Conservation (phyloP, 2,113 vertebrate genomes). For the Cyprichromis sp. region DNA sequence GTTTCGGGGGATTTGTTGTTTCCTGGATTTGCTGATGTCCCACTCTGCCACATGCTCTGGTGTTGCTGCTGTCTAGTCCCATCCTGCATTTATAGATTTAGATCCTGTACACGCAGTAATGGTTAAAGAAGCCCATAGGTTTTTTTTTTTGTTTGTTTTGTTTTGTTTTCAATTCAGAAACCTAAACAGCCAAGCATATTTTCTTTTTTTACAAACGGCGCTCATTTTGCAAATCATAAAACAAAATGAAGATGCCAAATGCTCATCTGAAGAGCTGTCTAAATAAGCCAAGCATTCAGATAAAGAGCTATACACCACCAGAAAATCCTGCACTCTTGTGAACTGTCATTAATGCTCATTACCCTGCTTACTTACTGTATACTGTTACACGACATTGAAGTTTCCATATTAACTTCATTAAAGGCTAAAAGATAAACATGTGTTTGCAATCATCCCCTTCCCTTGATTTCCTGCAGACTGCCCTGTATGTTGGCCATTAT, state of each 20-base stretch:
- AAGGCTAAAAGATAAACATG: conserved; percentile 51
- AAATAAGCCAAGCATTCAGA: not conserved
- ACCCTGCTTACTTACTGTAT: conserved; percentile 21
- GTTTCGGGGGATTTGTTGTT: not conserved
- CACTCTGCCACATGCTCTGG: not conserved
- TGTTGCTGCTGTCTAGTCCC: not conserved
- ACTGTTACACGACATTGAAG: conserved; percentile 20
- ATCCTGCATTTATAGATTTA: not conserved
- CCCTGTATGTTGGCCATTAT: conserved; percentile 27
- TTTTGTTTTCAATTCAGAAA: not conserved
- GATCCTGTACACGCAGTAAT: not conserved
- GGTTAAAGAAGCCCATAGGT: not conserved
- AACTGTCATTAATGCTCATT: not conserved
- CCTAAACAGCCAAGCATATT: not conserved
- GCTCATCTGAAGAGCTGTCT: not conserved
- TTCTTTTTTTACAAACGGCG: not conserved
- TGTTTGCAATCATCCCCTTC: conserved; percentile 51
- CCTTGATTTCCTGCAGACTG: conserved; percentile 40
- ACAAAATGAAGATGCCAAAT: not conserved
- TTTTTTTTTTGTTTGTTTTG: not conserved
- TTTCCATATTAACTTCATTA: conserved; percentile 55
- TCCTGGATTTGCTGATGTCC: not conserved
- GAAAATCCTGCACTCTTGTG: not conserved
- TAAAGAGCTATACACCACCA: not conserved
- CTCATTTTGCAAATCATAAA: not conserved